A percentile compares a stretch with the other conserved stretches of the same genome.
These are phyloP conservation scores for Oophaga pumilio DNA, from an alignment of 2,113 vertebrate genomes.

Conservation along the genomic window DNA sequence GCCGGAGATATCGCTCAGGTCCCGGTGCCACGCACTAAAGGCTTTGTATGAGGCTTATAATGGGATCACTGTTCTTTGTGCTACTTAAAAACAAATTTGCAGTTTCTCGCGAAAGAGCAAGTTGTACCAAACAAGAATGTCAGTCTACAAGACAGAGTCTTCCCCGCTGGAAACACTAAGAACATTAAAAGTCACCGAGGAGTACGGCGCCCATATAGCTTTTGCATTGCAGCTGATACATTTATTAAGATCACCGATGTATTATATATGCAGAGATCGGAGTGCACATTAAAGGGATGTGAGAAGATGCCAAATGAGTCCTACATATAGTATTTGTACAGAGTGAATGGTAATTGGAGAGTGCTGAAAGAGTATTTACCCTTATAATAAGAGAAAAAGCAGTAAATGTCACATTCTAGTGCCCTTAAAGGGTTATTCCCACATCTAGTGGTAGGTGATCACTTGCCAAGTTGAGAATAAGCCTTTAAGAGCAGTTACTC, in stretches of 20 bases:
- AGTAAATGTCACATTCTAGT: not conserved
- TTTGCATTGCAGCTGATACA: not conserved
- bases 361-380: not conserved
- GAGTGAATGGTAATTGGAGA: not conserved
- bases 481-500: no score
- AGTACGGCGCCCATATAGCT: not conserved
- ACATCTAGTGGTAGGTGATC: no score
- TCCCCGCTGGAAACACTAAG: not conserved
- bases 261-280: not conserved
- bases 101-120: not conserved
- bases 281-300: not conserved
- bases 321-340: not conserved
- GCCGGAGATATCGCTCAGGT: constrained; percentile 13
- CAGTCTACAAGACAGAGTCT: not conserved
- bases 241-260: not conserved
- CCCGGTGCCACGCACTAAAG: not conserved
- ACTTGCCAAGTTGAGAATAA: no score
- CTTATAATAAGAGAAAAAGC: not conserved
- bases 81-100: not conserved
- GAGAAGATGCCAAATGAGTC: not conserved
- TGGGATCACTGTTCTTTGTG: not conserved
- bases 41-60: not conserved
- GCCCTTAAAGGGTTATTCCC: not conserved
- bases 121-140: not conserved
- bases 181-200: not conserved